Base-by-base conservation (phyloP, 2,113 vertebrate species). In the Sakesphorus luctuosus region DNA sequence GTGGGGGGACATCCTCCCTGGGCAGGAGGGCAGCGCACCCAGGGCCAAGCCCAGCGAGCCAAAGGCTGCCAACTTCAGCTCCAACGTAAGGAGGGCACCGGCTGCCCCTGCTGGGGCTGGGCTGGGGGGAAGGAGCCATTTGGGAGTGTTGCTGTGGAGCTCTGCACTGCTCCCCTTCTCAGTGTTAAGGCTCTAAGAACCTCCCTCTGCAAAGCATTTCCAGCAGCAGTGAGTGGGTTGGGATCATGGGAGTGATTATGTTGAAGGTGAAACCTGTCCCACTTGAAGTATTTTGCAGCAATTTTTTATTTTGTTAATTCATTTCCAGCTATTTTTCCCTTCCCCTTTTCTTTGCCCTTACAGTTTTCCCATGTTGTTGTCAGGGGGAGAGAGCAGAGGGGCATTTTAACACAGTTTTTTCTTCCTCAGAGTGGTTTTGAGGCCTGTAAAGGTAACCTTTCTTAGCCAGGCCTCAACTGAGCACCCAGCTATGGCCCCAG, bases 1-100 rank as follows among this genome's bases (percentile, higher is more conserved):
- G 65, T 99, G 99, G 99, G 98, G 98, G 18, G 98, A 99, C 69
- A 89, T 98, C 87, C 98, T 98, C 44, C 97, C 98, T 4, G 98
- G 96, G 40, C 97, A 97, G 44, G 97, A 95, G 29, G 63, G 58
- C 18, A 40, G 94, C 7, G 1, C 92, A 8, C 86, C 68, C 44
- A 94, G 72, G 88, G 1, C 83, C 2, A 97, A 95, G 59, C 29
- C 96, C 7, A 84, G 73, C 0, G 97, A 97, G 40, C 66, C 96
- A 1, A 97, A 92, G 61, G 94, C 94, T 20, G 97, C 96, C 96
- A 99, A 99, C 97, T 97, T 96, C 97, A 99, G 98, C 96, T 98
- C 97, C 80, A 99, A 99, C 1, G 99, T 99, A 97, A 98, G 98
- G 24, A 84, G 1, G 1, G 10, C 50, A 1, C 24, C 3, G 33